Base-by-base conservation (phyloP, 2,797 vertebrate species). In the Parambassis ranga region DNA sequence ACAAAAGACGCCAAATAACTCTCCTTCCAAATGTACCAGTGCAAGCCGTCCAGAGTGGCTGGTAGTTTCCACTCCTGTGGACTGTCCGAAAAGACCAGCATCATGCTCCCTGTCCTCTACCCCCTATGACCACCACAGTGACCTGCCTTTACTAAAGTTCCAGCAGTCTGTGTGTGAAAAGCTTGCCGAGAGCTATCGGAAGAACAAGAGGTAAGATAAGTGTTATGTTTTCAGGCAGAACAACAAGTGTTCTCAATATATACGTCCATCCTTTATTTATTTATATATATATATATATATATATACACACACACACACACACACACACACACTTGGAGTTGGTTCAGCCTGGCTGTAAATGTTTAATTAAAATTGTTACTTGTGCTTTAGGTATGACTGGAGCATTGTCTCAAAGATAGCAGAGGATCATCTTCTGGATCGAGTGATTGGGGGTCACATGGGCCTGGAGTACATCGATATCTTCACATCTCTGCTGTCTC, bases 391-490 rank as follows among this genome's bases (percentile, higher is more conserved):
- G 57, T 92, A 93, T 50, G 93, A 95, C 71, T 92, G 87, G 90
- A 91, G 91, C 42, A 50, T 93, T 1, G 11, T 97, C 15, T 52
- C 90, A 47, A 92, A 88, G 63, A 65, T 94, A 27, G 91, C 95
- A 2, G 89, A 90, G 62, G 75, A 84, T 26, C 61, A 82, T 58
- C 83, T 80, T 37, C 87, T 99, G 72, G 87, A 93, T 52, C 93
- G 93, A 11, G 89, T 99, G 52, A 96, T 98, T 41, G 97, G 97
- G 33, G 86, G 92, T 33, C 91, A 94, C 47, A 98, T 99, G 94
- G 96, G 96, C 9, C 66, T 89, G n/a, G 94, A 95, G 6, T 87
- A 60, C 44, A 44, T 97, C 7, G 96, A 98, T 36, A 58, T 98
- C 52, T 91, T 98, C 48, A 69, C 87, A 0, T 92, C 91, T 38